Evolutionary conservation across 2,113 vertebrate species (phyloP), one percentile per base, ranked within the genome.

Genomic region (Propithecus coquereli): DNA sequence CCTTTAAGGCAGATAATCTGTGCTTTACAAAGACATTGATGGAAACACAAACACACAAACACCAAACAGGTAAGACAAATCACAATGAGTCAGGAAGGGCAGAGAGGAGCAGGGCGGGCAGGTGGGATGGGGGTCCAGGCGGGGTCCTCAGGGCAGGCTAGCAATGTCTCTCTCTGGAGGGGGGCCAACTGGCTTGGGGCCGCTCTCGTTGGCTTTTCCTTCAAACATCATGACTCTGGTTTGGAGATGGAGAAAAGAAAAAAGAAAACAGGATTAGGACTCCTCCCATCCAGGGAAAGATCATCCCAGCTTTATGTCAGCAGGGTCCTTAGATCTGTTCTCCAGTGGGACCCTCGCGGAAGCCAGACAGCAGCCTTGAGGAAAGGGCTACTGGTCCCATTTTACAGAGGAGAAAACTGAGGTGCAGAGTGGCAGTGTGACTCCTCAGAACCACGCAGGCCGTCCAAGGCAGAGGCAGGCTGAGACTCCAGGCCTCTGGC

Each of bases 111-210:
- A 5, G 47, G 74, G 57, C 4, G 0, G 27, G 80, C 52, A 8
- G 87, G 25, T 20, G 27, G 27, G 32, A 14, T 0, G 14, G 81
- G 25, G 91, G 81, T 66, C 40, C 79, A 27, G 65, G 59, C 11
- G 1, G 63, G 66, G 52, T 97, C 97, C 97, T 99, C 99, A 99
- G 74, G 99, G 99, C 79, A 99, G 99, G 98, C 99, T 99, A 92
- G 99, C 97, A 80, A 99, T 99, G 98, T 99, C 99, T 98, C 99
- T 99, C 98, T 99, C 99, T 7, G 99, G 99, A 97, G 99, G 99
- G 0, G 99, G 99, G 5, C 99, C 99, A 0, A 89, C 98, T 1
- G 99, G 99, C 97, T 99, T 99, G 93, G 97, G 98, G 97, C 97
- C 98, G 88, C 95, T 96, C 85, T 99, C 99, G 0, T 98, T 99